Base-by-base conservation (phyloP, 2,888 invertebrate genomes). In the Melanotus villosus region DNA sequence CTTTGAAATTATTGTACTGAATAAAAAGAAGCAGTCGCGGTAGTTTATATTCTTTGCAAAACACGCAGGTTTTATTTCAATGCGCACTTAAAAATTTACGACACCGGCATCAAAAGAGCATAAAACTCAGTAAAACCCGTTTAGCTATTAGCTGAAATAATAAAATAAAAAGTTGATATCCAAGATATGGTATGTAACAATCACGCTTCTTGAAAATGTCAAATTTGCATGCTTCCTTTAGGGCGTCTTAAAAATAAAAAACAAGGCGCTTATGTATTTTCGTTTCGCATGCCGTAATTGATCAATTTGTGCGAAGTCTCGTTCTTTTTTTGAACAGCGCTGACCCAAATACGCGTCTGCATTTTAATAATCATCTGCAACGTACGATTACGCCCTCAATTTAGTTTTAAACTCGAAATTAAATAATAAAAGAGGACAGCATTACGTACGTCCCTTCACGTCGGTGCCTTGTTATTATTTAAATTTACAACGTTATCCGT, bases 31-130 rank as follows among this genome's bases (percentile, higher is more conserved):
- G n/a, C 3, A 12, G 3, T 14, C 18, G 41, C 16, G 41, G 16
- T 41, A 4, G 3, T 41, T 41, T 41, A 7, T 1, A 16, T 41
- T 6, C 41, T 16, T 41, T 41, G 12, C 7, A 23, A 32, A 16
- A 14, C 52, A 52, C 32, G 52, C 56, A 23, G 36, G 36, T 21
- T 54, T 56, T 10, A 23, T 38, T 19, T 21, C 56, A 12, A 56
- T 36, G 19, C 36, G 56, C 56, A 56, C 36, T 56, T 56, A 56
- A 56, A 52, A 21, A 21, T 56, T 56, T 56, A 56, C 56, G 56
- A 56, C 36, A 12, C 52, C 32, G 52, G 34, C 56, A 56, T 56
- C 56, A 38, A 52, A 52, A 23, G 52, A 21, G 19, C 36, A 56
- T 56, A 56, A 56, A 56, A 56, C 32, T 6, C 12, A 10, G 6